Base-by-base conservation (phyloP, 2,797 vertebrate genomes). In the Cetoscarus ocellatus region DNA sequence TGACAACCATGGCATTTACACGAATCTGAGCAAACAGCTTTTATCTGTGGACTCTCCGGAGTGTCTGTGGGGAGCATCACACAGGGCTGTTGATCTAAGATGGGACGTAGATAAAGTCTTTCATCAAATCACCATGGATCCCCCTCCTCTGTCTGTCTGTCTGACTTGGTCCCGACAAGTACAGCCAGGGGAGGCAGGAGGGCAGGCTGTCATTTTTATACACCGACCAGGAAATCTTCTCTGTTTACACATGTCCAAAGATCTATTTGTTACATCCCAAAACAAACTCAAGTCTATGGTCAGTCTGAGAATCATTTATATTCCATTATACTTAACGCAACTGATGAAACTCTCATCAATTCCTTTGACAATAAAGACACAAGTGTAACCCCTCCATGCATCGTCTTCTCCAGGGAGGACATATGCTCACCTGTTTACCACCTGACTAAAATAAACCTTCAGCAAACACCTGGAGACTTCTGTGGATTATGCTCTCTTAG, bases 1-100 rank as follows among this genome's bases (percentile, higher is more conserved):
- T 91, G 91, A 91, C 92, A 86, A 92, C 91, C 82, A n/a, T n/a
- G 87, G 91, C 88, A 93, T 93, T 91, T 91, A 91, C 83, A 78
- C 61, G 63, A 87, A 93, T 92, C 90, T 91, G 82, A 91, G 90
- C 83, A 93, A 92, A 93, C 91, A 89, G 1, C 40, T 67, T 90
- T 92, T 93, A 91, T 93, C 87, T 87, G 80, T 40, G 6, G 80
- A 75, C 79, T 64, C 88, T 84, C 70, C 58, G 19, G 75, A 5
- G 85, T 73, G 71, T 85, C 88, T 80, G 86, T 55, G 59, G 85
- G 70, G 86, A 85, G 79, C 67, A 85, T 86, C 90, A 69, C 70
- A 53, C 51, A 61, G 48, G 42, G 60, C 66, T 93, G 92, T 93
- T 93, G 89, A 92, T 88, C 90, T 91, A 86, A 92, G 91, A 92